These are phyloP conservation scores for Dione juno DNA, from an alignment of 2,888 invertebrate species.

Conservation along the genomic window DNA sequence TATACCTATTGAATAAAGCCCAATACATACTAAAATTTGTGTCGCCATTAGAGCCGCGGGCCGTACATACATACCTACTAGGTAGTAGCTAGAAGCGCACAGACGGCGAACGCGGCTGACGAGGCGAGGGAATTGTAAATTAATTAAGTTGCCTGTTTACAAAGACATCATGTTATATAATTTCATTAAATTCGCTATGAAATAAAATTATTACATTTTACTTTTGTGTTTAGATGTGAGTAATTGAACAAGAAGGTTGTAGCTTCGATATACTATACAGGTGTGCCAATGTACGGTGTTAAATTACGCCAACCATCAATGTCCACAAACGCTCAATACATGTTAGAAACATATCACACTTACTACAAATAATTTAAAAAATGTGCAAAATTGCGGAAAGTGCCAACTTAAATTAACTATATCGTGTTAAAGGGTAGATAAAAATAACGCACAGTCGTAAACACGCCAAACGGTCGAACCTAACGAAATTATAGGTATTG, in stretches of 20 bases:
- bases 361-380: no score
- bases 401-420: constrained; percentile 1
- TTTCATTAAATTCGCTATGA: no score
- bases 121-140: constrained; percentile 18
- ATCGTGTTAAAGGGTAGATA: neutral
- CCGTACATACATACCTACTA: no score
- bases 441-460: neutral
- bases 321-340: no score
- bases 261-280: no score
- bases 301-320: no score
- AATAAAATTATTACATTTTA: no score
- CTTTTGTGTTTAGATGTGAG: no score
- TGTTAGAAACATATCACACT: no score
- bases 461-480: constrained; percentile 7
- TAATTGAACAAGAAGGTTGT: no score
- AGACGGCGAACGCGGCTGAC: neutral
- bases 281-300: no score
- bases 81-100: neutral
- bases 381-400: neutral
- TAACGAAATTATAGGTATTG: constrained; percentile 6
- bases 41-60: neutral
- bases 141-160: constrained; percentile 14
- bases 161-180: neutral
- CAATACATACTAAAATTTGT: neutral
- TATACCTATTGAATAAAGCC: neutral